phyloP scores from a whole-genome alignment of 2,113 vertebrate genomes.

The Climacteris rufus region DNA sequence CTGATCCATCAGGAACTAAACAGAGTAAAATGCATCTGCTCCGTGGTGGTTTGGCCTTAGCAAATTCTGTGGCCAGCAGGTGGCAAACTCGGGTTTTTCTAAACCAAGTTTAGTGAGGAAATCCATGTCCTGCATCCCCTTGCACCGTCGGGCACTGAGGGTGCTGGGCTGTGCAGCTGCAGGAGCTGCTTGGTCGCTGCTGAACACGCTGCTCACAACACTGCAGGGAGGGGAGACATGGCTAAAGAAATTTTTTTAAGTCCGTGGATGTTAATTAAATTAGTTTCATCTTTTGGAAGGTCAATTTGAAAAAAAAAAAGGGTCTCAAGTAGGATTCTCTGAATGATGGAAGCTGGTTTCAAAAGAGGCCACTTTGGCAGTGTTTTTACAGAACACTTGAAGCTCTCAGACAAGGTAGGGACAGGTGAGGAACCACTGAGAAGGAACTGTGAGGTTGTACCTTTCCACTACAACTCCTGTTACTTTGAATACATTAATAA shows the following conservation, averaged over 20 bases:
- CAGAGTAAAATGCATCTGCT: background rate
- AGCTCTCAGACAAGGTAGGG: background rate
- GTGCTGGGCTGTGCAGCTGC: background rate
- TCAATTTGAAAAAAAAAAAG: too few relatives aligned
- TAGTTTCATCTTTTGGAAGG: background rate
- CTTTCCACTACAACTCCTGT: background rate
- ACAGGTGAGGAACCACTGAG: background rate
- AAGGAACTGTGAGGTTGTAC: background rate
- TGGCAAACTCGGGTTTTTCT: background rate
- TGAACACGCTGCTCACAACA: background rate
- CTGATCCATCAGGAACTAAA: background rate
- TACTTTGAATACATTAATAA: background rate
- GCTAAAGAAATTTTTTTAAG: background rate
- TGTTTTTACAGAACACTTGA: background rate
- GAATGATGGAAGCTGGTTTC: background rate
- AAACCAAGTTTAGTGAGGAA: background rate
- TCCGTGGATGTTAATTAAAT: background rate
- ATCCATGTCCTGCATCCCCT: background rate
- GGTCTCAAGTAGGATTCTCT: background rate
- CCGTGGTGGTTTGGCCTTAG: rapidly evolving
- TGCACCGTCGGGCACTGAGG: background rate
- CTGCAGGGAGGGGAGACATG: rapidly evolving
- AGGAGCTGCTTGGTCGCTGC: rapidly evolving
- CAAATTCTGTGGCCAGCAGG: background rate
- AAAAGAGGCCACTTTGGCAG: background rate